Conservation (phyloP, 1,140 invertebrate species). For the Yoshiicerus persimilis region DNA sequence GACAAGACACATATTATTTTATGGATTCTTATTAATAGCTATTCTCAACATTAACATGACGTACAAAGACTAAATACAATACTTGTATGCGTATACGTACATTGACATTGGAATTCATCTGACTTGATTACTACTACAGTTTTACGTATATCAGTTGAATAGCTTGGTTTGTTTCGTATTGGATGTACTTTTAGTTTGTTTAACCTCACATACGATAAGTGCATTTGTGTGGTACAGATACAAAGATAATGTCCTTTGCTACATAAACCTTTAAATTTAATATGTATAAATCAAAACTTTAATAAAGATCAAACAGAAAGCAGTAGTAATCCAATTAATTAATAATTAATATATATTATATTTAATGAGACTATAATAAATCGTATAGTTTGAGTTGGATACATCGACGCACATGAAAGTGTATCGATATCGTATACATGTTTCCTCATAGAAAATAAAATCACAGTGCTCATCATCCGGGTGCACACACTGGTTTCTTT, state of each 20-base stretch:
- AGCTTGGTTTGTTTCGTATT: background rate
- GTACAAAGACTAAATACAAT: conserved; percentile 6
- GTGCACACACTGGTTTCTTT: background rate
- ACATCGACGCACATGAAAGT: background rate
- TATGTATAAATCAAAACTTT: background rate
- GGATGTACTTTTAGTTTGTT: background rate
- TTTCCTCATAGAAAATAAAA: conserved; percentile 18
- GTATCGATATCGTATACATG: conserved; percentile 3
- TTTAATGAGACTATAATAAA: background rate
- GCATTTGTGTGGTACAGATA: background rate
- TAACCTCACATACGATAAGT: background rate
- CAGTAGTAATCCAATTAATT: background rate
- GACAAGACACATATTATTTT: background rate
- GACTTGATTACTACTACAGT: background rate
- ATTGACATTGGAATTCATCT: conserved; percentile 11
- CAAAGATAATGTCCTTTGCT: background rate
- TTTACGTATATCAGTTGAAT: conserved; percentile 15
- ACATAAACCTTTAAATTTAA: background rate
- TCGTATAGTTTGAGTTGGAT: background rate
- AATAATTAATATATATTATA: background rate
- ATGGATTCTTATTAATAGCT: background rate
- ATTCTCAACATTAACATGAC: background rate
- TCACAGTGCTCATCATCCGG: conserved; percentile 6
- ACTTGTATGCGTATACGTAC: conserved; percentile 9
- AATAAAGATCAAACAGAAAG: background rate